phyloP scores from a whole-genome alignment of 1,140 invertebrate species.

The Zaprionus vittiger region DNA sequence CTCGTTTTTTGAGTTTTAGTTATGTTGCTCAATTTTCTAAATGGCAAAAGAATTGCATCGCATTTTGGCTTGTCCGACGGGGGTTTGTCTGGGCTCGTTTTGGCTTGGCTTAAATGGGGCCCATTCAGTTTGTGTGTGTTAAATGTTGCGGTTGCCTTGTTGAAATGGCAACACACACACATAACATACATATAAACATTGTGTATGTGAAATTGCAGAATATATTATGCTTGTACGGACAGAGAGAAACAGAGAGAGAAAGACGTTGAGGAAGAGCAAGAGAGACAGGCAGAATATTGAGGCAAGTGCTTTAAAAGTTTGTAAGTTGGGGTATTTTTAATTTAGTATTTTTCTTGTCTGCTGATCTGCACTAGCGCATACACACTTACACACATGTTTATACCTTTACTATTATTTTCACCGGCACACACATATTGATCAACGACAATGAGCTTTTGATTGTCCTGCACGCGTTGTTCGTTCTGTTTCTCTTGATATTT shows the following conservation, averaged over 20 bases:
- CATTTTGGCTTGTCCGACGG: conserved; percentile 18
- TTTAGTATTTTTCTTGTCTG: too few species aligned
- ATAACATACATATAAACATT: not conserved
- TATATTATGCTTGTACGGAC: not conserved
- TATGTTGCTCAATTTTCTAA: conserved; percentile 59
- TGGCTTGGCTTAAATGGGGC: conserved; percentile 34
- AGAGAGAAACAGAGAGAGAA: not conserved
- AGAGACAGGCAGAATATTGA: not conserved
- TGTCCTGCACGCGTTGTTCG: too few species aligned
- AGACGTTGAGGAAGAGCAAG: not conserved
- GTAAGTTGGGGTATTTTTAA: not conserved
- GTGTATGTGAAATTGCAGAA: not conserved
- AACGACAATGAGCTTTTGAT: too few species aligned
- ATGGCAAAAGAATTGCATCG: conserved; percentile 46
- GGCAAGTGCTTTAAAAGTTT: not conserved
- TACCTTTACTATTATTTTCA: too few species aligned
- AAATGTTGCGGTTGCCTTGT: conserved; percentile 35
- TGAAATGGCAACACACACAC: conserved; percentile 6
- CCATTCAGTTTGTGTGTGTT: conserved; percentile 36
- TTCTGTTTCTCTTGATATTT: too few species aligned
- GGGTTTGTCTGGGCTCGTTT: not conserved
- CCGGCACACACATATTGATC: too few species aligned
- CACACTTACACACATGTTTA: too few species aligned
- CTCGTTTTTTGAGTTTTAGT: conserved; percentile 59
- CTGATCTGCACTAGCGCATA: too few species aligned